Conservation (phyloP, 2,797 vertebrate species). For the Lithobates sylvaticus region DNA sequence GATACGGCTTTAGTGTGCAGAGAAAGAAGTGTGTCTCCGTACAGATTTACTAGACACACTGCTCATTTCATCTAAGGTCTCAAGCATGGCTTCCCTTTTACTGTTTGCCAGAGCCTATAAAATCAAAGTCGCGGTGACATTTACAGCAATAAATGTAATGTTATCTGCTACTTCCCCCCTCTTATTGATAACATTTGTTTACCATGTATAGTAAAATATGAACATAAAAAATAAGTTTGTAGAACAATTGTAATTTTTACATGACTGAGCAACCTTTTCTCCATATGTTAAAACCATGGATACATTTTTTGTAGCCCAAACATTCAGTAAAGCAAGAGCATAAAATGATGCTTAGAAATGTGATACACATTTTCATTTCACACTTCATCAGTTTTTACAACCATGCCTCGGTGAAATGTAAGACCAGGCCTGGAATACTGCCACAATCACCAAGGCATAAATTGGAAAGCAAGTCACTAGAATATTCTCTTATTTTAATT, state of each 20-base stretch:
- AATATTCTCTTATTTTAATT: constrained; percentile 65
- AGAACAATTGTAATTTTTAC: constrained; percentile 68
- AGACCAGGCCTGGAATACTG: constrained; percentile 74
- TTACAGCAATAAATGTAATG: constrained; percentile 46
- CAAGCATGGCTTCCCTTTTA: constrained; percentile 53
- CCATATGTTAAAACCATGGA: constrained; percentile 71
- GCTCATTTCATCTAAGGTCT: constrained; percentile 57
- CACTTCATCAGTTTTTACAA: constrained; percentile 95
- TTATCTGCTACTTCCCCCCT: constrained; percentile 43
- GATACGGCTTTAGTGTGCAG: neutral
- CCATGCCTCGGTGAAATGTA: constrained; percentile 81
- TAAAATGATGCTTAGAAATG: constrained; percentile 88
- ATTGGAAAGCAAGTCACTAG: constrained; percentile 71
- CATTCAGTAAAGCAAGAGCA: constrained; percentile 78
- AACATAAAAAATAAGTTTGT: constrained; percentile 10
- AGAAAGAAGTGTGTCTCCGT: constrained; percentile 29
- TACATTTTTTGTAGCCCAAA: constrained; percentile 70
- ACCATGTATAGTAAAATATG: constrained; percentile 65
- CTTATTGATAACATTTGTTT: constrained; percentile 64
- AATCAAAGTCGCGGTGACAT: constrained; percentile 45
- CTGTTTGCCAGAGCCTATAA: constrained; percentile 33
- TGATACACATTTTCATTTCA: constrained; percentile 99
- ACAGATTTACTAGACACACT: constrained; percentile 55
- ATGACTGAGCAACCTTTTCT: constrained; percentile 72
- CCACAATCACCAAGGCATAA: constrained; percentile 76